Evolutionary conservation across 2,113 vertebrate species (phyloP).

Genomic region (Austrofundulus limnaeus): DNA sequence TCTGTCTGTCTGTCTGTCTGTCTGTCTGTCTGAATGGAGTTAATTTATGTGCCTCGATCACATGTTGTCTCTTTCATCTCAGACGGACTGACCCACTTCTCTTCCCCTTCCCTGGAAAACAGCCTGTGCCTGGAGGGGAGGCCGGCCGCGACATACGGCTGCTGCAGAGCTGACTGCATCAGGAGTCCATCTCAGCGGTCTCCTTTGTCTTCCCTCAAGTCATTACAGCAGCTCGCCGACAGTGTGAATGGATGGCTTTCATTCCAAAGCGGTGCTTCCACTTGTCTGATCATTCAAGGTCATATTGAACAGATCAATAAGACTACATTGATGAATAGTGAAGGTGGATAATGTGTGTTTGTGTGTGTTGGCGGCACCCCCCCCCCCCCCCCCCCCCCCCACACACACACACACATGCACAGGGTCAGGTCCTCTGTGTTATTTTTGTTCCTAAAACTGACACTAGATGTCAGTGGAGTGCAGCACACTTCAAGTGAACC

Average conservation of each 20-base stretch:
- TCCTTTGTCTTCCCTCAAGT: conserved; percentile 61
- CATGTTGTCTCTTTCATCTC: conserved; percentile 35
- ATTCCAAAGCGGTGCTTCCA: conserved; percentile 55
- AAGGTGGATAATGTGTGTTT: conserved; percentile 39
- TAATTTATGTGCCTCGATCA: conserved; percentile 20
- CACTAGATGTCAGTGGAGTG: conserved; percentile 75
- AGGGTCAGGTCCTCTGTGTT: conserved; percentile 38
- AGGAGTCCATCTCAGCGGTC: conserved; percentile 51
- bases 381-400: too few relatives aligned
- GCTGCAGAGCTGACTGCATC: conserved; percentile 70
- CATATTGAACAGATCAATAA: conserved; percentile 66
- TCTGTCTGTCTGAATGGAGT: background rate
- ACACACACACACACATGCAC: conserved; percentile 35
- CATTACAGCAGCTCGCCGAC: conserved; percentile 62
- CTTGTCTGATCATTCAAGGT: conserved; percentile 72
- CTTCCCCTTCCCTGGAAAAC: conserved; percentile 38
- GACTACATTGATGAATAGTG: conserved; percentile 54
- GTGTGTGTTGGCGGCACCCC: background rate
- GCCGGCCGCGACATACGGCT: conserved; percentile 59
- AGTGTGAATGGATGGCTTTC: conserved; percentile 64
- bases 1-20: conserved; percentile 14
- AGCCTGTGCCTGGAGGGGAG: conserved; percentile 65
- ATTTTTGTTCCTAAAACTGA: conserved; percentile 42
- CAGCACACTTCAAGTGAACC: conserved; percentile 23
- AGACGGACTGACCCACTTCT: conserved; percentile 75